These are phyloP conservation scores for Mustela nigripes DNA, from an alignment of 2,113 vertebrate species.

Conservation along the genomic window DNA sequence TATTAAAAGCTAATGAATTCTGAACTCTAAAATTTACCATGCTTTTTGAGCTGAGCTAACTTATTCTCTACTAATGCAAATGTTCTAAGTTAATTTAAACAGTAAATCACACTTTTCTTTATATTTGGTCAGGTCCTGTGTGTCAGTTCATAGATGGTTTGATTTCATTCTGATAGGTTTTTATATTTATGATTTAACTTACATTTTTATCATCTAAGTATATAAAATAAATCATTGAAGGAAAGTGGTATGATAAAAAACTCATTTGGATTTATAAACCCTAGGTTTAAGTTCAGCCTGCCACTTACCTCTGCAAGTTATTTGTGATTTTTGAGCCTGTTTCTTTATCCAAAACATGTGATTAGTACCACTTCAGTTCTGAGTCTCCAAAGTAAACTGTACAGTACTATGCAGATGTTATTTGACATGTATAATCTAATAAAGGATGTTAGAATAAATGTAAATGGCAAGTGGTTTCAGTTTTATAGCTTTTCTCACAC, in stretches of 20 bases:
- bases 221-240: background rate
- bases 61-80: conserved; percentile 33
- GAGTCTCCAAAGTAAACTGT: conserved; percentile 5
- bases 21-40: conserved; percentile 15
- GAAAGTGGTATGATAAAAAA: conserved; percentile 7
- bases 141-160: background rate
- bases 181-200: conserved; percentile 37
- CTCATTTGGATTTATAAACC: conserved; percentile 7
- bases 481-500: background rate
- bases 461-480: background rate
- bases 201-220: background rate
- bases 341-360: background rate
- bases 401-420: background rate
- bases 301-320: background rate
- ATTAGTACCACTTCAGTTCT: background rate
- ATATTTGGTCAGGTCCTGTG: conserved; percentile 2
- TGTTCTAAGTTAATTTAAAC: conserved; percentile 55
- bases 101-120: conserved; percentile 33
- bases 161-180: conserved; percentile 45
- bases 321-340: conserved; percentile 14
- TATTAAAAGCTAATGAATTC: conserved; percentile 40
- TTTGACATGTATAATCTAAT: background rate
- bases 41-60: conserved; percentile 40
- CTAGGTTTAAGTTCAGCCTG: conserved; percentile 34
- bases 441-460: background rate